A percentile compares a stretch with the other conserved stretches of the same genome.
Evolutionary conservation across 2,797 vertebrate species (phyloP).

Genomic region (Orientallactaga sibirica): DNA sequence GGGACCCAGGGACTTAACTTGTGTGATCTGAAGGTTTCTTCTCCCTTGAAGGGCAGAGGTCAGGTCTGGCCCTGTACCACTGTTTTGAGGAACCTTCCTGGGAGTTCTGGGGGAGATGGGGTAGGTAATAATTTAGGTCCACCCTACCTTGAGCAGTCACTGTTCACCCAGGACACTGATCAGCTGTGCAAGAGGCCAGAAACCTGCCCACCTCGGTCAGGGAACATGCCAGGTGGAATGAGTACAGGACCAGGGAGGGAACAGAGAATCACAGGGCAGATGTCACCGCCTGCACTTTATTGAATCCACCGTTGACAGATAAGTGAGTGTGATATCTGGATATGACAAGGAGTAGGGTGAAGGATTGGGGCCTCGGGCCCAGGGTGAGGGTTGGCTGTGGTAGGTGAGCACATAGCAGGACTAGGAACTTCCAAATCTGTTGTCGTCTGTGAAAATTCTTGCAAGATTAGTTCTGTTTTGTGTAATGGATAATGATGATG

Average conservation of each 20-base stretch:
- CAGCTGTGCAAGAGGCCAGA: not conserved
- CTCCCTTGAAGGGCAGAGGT: not conserved
- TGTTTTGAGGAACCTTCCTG: not conserved
- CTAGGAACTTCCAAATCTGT: not conserved
- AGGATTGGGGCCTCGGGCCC: not conserved
- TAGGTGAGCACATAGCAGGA: not conserved
- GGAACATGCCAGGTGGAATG: not conserved
- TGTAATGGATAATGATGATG: rapidly evolving
- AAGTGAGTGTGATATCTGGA: not conserved
- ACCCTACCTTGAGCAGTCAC: not conserved
- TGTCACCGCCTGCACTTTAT: not conserved
- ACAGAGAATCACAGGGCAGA: not conserved
- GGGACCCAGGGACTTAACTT: not conserved
- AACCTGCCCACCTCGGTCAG: not conserved
- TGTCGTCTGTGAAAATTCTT: too few relatives aligned
- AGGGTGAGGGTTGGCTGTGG: not conserved
- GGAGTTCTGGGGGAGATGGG: not conserved
- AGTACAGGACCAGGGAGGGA: not conserved
- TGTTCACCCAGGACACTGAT: not conserved
- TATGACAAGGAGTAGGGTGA: not conserved
- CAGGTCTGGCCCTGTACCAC: not conserved
- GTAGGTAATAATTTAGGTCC: too few relatives aligned
- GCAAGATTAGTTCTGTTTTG: rapidly evolving
- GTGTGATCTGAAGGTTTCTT: not conserved
- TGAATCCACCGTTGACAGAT: not conserved